Conservation (phyloP, 2,797 vertebrate genomes). For the Phoebastria nigripes region DNA sequence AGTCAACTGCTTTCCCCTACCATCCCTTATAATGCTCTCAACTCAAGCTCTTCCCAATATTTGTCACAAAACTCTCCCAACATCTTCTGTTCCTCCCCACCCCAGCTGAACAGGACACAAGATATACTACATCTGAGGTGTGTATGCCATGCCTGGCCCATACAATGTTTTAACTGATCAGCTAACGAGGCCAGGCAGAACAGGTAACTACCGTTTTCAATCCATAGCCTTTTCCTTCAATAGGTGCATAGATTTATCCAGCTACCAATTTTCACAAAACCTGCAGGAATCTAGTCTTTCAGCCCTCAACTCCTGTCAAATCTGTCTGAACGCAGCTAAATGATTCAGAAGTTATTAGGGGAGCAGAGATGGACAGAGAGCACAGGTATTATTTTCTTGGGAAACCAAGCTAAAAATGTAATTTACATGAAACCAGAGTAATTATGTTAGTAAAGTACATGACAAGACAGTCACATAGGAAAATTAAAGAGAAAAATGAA, state of each 20-base stretch:
- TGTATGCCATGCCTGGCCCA: background rate
- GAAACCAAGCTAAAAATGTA: conserved; percentile 14
- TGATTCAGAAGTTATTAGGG: background rate
- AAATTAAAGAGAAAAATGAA: conserved; percentile 15
- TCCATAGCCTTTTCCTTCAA: background rate
- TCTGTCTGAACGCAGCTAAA: background rate
- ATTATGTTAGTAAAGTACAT: background rate
- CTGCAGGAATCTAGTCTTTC: conserved; percentile 4
- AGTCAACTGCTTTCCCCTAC: background rate
- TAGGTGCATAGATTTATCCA: background rate
- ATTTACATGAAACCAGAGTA: conserved; percentile 10
- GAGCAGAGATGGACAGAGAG: background rate
- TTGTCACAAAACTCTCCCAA: background rate
- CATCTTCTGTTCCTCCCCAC: background rate
- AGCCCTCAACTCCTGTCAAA: background rate
- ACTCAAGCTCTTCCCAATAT: background rate
- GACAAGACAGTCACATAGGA: background rate
- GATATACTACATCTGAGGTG: background rate
- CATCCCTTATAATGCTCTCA: background rate
- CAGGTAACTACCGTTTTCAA: background rate
- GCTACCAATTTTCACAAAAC: conserved; percentile 10
- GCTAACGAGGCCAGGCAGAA: background rate
- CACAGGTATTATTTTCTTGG: background rate
- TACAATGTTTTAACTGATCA: background rate
- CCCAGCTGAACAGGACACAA: background rate